Evolutionary conservation across 2,113 vertebrate genomes (phyloP).

Genomic region (Saccopteryx leptura): DNA sequence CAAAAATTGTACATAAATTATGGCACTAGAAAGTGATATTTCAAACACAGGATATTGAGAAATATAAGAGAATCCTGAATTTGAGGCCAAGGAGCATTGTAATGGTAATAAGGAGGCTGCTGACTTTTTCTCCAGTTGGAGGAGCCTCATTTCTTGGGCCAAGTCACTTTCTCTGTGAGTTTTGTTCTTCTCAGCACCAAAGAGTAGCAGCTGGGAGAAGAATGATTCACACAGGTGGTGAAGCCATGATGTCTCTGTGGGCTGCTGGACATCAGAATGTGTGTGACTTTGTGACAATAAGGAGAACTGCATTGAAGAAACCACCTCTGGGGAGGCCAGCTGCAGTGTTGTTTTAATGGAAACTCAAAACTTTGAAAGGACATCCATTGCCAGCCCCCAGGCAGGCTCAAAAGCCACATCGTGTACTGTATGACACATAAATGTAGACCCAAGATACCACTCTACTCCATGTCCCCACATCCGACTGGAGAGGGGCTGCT

Average conservation of each 20-base stretch:
- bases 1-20: not conserved
- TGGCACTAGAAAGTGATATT: not conserved
- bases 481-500: rapidly evolving
- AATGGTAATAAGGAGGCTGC: not conserved
- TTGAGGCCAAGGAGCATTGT: not conserved
- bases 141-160: not conserved
- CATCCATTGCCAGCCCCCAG: not conserved
- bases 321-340: rapidly evolving
- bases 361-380: not conserved
- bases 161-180: not conserved
- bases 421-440: not conserved
- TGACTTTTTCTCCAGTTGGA: not conserved
- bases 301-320: rapidly evolving
- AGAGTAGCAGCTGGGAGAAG: not conserved
- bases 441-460: not conserved
- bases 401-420: not conserved
- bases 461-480: not conserved
- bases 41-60: not conserved
- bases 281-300: not conserved
- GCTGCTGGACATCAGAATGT: not conserved
- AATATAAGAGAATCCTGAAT: not conserved
- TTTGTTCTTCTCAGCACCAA: not conserved
- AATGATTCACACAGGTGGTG: not conserved
- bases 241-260: rapidly evolving
- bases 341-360: not conserved